A percentile compares a stretch with the other conserved stretches of the same genome.
phyloP scores from a whole-genome alignment of 2,888 invertebrate genomes.

The Ellobium chinense region DNA sequence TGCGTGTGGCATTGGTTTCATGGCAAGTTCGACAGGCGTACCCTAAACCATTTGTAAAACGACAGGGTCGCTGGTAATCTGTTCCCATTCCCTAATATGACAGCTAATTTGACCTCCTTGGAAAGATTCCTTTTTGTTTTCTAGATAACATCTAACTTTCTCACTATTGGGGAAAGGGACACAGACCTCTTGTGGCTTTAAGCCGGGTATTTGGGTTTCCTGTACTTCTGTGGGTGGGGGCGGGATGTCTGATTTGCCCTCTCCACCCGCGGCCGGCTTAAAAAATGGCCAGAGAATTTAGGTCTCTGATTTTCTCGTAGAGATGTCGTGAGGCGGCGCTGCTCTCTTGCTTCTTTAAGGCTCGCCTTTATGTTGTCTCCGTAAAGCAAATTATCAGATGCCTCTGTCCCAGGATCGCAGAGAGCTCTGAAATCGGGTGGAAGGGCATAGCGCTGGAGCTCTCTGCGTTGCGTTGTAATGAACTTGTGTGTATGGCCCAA shows the following conservation, averaged over 20 bases:
- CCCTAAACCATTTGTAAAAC: constrained; percentile 6
- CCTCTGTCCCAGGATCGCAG: not conserved
- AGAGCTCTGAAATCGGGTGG: not conserved
- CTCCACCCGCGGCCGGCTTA: too few species aligned
- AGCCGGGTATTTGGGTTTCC: too few species aligned
- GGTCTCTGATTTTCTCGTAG: too few species aligned
- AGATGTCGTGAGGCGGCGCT: too few species aligned
- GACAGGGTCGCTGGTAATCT: constrained; percentile 5
- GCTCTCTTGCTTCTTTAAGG: not conserved
- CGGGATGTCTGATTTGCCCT: too few species aligned
- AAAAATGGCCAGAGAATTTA: too few species aligned
- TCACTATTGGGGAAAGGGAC: too few species aligned
- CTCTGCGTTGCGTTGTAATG: not conserved
- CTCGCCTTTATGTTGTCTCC: not conserved
- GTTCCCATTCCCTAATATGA: constrained; percentile 7
- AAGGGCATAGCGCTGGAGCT: not conserved
- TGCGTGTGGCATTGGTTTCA: not conserved
- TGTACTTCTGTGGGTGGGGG: too few species aligned
- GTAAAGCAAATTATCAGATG: not conserved
- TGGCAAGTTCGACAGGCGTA: not conserved
- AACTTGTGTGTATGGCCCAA: not conserved
- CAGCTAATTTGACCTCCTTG: constrained; percentile 2
- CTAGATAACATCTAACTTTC: too few species aligned
- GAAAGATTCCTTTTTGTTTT: too few species aligned
- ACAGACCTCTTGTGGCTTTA: too few species aligned